Base-by-base conservation (phyloP, 2,113 vertebrate species). In the Felis chaus region DNA sequence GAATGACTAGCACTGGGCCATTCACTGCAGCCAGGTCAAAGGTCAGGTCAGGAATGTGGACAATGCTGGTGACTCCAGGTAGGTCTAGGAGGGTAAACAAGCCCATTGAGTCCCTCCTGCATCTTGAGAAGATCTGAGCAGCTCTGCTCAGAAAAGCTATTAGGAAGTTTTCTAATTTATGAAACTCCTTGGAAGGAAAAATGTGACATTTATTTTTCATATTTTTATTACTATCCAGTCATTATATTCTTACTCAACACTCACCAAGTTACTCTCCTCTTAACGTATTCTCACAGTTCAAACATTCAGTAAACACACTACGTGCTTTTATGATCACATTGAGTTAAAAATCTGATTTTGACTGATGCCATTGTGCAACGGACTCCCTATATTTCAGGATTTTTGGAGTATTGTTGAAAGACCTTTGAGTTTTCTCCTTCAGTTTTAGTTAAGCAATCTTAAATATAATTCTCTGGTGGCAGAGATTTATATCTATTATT, bases 1-100 rank as follows among this genome's bases (percentile, higher is more conserved):
- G 97, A 98, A 61, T 96, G 96, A 97, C 97, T 98, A 98, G 96
- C 93, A 91, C 85, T 96, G 97, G 85, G 95, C 97, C 97, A 94
- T 92, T 97, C 97, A 97, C 97, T 82, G 88, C 97, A 95, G 97
- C 98, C 98, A 98, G 97, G 98, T 97, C 98, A 97, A 97, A 98
- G 95, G 97, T 98, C 98, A 98, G 98, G 98, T 98, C 98, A 98
- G 98, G 97, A 98, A 92, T 97, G 71, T 98, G 98, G 98, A 98
- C 98, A 94, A 97, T 98, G 97, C 97, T 97, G 98, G 92, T 98
- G 97, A 98, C 82, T 98, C 88, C 97, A 98, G 98, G 98, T 98
- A 98, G 98, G 98, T 98, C 91, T 90, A 98, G 98, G 97, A 98
- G 97, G 96, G 97, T 93, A 95, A 96, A 96, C 79, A 69, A 94